Evolutionary conservation across 2,888 invertebrate genomes (phyloP), one percentile per base, ranked within the genome.

Genomic region (Meliscaeva auricollis): DNA sequence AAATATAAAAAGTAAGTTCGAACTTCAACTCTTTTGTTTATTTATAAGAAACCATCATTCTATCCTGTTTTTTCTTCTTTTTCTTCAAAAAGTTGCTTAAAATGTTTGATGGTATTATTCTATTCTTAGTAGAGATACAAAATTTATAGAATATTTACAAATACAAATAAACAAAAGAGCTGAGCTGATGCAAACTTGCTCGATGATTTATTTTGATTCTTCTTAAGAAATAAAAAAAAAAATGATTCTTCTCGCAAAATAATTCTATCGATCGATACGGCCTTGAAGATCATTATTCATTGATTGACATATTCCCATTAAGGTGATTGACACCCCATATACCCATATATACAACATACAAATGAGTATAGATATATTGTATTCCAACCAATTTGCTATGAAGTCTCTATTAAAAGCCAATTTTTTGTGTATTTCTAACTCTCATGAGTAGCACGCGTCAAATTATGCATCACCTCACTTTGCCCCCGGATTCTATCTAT

Each of bases 361-460:
- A 48, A 54, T 41, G 32, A 32, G 4, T 32, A 32, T 35, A 9
- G 35, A n/a, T n/a, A n/a, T n/a, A n/a, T 3, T 35, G 6, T 8
- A 8, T 35, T 35, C 9, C 38, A 32, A 26, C 58, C 38, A 60
- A 60, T 48, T 32, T 35, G 13, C 64, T 62, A 17, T 75, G 38
- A 84, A 84, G 79, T 75, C 83, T 84, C 58, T 79, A 75, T 79
- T 84, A 64, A 13, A 46, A 54, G 22, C 30, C 20, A 58, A 38
- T 26, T 26, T 41, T 26, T 54, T 48, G 32, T 41, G 50, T 35
- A 35, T 35, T 7, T 11, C 9, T 22, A 50, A 66, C n/a, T 32
- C 50, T 66, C 66, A 60, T 80, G 84, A 75, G 69, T 68, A 84
- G 84, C 84, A 84, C 84, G 84, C 84, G 84, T 84, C 80, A 80